Base-by-base conservation (phyloP, 1,140 invertebrate species). In the Sinonovacula constricta region DNA sequence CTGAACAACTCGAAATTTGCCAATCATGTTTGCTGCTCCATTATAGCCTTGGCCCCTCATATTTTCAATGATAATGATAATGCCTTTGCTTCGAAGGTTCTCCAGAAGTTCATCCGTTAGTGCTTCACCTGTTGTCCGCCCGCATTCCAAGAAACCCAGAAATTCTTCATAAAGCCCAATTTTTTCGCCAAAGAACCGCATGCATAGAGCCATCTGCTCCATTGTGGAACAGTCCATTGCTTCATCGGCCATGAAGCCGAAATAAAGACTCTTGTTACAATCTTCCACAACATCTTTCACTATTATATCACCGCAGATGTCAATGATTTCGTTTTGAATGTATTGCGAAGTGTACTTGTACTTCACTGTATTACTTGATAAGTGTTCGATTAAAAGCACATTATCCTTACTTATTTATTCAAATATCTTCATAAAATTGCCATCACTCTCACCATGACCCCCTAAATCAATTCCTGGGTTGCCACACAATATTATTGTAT, bases 191-290 rank as follows among this genome's bases (percentile, higher is more conserved):
- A 56, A 26, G n/a, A 12, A 49, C n/a, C 45, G 45, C 45, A 49
- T n/a, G n/a, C 45, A 49, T n/a, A 49, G 45, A n/a, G n/a, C n/a
- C n/a, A n/a, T n/a, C n/a, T n/a, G n/a, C n/a, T n/a, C n/a, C n/a
- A n/a, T n/a, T n/a, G n/a, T 18, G 18, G 18, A 56, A 26, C 53
- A 56, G n/a, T 56, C 53, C 3, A 26, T 56, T 56, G 53, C 53
- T n/a, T 56, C 53, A 26, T 56, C 53, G n/a, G 53, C 53, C n/a
- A 56, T 56, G 3, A 56, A n/a, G 5, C 53, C n/a, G n/a, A 56
- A n/a, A n/a, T n/a, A n/a, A n/a, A n/a, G n/a, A n/a, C n/a, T n/a
- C n/a, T n/a, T n/a, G n/a, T n/a, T n/a, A n/a, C n/a, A n/a, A n/a
- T n/a, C n/a, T n/a, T n/a, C n/a, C n/a, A n/a, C n/a, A n/a, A n/a